A percentile compares a stretch with the other conserved stretches of the same genome.
Conservation (phyloP, 2,797 vertebrate species). For the Morus bassanus region DNA sequence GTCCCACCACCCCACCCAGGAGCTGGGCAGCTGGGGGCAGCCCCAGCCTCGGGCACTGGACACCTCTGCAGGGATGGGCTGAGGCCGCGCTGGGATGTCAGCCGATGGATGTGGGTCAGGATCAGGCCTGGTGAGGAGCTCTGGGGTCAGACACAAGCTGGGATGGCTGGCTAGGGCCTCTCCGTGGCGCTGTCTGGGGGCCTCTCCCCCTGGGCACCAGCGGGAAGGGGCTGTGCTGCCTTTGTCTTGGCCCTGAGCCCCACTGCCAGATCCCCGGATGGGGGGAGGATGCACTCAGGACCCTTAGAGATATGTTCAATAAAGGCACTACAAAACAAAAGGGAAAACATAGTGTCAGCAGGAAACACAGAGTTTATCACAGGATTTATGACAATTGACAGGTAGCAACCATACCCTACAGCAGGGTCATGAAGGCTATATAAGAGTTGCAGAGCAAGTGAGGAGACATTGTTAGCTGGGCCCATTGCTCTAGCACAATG, state of each 20-base stretch:
- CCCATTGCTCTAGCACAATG: background rate
- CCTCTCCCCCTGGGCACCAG: background rate
- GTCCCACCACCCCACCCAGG: background rate
- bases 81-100: background rate
- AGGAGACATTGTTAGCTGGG: background rate
- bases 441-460: background rate
- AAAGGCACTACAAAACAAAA: background rate
- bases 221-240: background rate
- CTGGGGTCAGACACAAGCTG: background rate
- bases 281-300: background rate
- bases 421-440: background rate
- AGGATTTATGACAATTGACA: background rate
- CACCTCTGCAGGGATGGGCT: background rate
- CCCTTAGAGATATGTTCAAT: background rate
- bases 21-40: background rate
- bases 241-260: background rate
- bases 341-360: background rate
- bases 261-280: background rate
- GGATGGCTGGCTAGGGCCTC: background rate
- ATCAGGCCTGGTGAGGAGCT: background rate
- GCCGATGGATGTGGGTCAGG: background rate
- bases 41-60: background rate
- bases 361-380: background rate
- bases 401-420: background rate
- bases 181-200: background rate